phyloP scores from a whole-genome alignment of 2,797 vertebrate genomes.

The Diceros bicornis region DNA sequence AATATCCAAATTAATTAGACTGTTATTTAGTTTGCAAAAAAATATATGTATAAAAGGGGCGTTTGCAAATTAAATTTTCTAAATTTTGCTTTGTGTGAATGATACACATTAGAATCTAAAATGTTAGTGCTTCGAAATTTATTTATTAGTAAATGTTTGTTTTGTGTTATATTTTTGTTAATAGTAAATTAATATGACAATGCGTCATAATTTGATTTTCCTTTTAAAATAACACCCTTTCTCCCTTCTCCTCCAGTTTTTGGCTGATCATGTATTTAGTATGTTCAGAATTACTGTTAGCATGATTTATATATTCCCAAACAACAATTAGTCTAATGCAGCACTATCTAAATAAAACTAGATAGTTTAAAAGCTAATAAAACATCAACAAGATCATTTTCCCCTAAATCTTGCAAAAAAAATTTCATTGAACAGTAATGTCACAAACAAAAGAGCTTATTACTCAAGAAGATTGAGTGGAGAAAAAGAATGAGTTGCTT shows the following conservation, averaged over 20 bases:
- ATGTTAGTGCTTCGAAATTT: neutral
- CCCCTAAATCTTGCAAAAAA: slow-evolving; percentile 10
- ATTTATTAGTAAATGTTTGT: slow-evolving; percentile 40
- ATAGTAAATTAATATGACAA: slow-evolving; percentile 61
- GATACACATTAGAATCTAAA: neutral
- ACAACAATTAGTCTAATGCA: slow-evolving; percentile 25
- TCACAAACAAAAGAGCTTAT: neutral
- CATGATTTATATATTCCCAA: neutral
- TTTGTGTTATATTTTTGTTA: slow-evolving; percentile 55
- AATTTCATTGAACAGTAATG: neutral
- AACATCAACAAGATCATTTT: neutral
- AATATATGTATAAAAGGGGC: slow-evolving; percentile 12
- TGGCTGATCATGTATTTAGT: neutral
- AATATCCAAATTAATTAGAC: slow-evolving; percentile 56
- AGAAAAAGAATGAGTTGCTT: neutral
- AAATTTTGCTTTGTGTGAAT: slow-evolving; percentile 33
- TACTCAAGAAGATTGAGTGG: neutral
- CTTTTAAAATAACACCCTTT: slow-evolving; percentile 60
- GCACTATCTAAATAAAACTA: slow-evolving; percentile 15
- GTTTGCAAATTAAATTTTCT: neutral
- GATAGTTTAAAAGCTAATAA: slow-evolving; percentile 39
- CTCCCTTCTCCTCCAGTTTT: neutral
- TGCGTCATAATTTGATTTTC: slow-evolving; percentile 53
- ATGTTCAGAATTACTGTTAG: slow-evolving; percentile 69
- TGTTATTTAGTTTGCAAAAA: slow-evolving; percentile 57